Percentiles rank a stretch among this genome's conserved stretches.
phyloP scores from a whole-genome alignment of 2,113 vertebrate genomes.

The Pyrgilauda ruficollis region DNA sequence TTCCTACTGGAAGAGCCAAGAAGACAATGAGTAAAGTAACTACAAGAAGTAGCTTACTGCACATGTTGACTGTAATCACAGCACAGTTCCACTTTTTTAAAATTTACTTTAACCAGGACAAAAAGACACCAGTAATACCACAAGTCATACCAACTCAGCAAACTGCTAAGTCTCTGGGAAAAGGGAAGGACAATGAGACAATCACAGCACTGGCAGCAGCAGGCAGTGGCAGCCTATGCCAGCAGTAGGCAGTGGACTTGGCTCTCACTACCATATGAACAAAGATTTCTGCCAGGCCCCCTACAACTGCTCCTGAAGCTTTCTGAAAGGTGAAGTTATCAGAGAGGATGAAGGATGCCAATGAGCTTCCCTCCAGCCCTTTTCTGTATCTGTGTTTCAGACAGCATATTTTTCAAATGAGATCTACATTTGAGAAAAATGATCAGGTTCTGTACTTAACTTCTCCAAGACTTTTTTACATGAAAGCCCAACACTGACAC shows the following conservation, averaged over 20 bases:
- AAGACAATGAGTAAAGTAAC: not conserved
- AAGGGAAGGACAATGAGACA: not conserved
- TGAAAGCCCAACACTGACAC: not conserved
- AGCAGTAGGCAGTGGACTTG: not conserved
- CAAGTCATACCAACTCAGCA: not conserved
- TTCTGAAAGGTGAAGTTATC: not conserved
- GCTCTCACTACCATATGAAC: not conserved
- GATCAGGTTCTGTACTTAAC: not conserved
- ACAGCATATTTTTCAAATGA: not conserved
- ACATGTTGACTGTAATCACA: not conserved
- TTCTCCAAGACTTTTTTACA: not conserved
- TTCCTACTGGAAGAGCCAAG: not conserved
- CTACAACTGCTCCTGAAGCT: not conserved
- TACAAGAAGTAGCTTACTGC: not conserved
- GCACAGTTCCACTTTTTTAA: not conserved
- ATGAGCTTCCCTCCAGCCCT: not conserved
- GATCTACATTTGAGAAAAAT: not conserved
- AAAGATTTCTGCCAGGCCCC: not conserved
- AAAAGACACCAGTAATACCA: not conserved
- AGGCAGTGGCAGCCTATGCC: not conserved
- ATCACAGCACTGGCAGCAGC: not conserved
- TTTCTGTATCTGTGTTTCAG: not conserved
- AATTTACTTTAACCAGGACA: not conserved
- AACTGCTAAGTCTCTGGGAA: not conserved
- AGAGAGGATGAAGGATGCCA: not conserved